Percentiles rank a stretch among this genome's conserved stretches.
These are phyloP conservation scores for Troilus luridus DNA, from an alignment of 2,888 invertebrate genomes.

Conservation along the genomic window DNA sequence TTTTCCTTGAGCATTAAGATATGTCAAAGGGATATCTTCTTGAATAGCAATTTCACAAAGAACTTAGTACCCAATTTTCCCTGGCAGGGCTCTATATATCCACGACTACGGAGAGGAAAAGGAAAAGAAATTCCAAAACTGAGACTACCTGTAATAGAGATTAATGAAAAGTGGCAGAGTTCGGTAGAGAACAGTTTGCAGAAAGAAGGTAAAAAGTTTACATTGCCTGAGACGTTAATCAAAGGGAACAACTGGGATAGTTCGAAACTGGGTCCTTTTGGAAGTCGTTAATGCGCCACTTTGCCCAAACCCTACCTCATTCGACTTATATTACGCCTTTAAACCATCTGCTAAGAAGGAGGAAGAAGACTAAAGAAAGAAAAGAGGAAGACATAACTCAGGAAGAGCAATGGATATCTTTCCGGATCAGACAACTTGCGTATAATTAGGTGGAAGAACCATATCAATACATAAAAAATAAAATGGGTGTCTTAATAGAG, in stretches of 20 bases:
- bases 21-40: background rate
- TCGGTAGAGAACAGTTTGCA: constrained; percentile 35
- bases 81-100: background rate
- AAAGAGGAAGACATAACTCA: background rate
- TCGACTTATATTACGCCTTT: constrained; percentile 33
- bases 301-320: background rate
- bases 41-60: background rate
- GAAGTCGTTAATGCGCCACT: constrained; percentile 36
- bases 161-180: constrained; percentile 28
- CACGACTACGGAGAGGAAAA: background rate
- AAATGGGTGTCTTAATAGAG: too few relatives aligned
- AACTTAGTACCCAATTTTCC: background rate
- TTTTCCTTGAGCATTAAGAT: background rate
- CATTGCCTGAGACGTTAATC: constrained; percentile 44
- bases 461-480: too few relatives aligned
- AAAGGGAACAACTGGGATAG: constrained; percentile 37
- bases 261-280: constrained; percentile 26
- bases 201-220: constrained; percentile 49
- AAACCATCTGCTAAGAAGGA: constrained; percentile 9
- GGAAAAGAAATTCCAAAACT: constrained; percentile 13
- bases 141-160: constrained; percentile 39
- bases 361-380: background rate
- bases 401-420: background rate
- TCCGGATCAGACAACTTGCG: background rate
- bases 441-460: too few relatives aligned